A percentile compares a stretch with the other conserved stretches of the same genome.
Conservation (phyloP, 2,888 invertebrate species). For the Papilio elwesi region DNA sequence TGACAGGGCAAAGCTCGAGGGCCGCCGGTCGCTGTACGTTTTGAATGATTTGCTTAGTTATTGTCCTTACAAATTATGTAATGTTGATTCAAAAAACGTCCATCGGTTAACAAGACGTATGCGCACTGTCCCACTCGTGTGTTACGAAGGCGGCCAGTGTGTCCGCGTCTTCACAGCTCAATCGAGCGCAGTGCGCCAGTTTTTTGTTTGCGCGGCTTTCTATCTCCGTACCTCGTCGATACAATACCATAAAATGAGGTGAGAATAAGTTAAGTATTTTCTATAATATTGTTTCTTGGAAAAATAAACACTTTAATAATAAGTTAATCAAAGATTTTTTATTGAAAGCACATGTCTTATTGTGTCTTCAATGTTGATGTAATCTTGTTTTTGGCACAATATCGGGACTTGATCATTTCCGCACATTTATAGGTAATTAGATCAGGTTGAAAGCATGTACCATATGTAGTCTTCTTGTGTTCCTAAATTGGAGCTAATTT, state of each 20-base stretch:
- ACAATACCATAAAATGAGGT: conserved; percentile 29
- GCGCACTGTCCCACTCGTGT: conserved; percentile 7
- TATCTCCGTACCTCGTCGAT: conserved; percentile 9
- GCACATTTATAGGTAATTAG: too few relatives aligned
- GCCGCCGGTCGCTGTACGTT: conserved; percentile 54
- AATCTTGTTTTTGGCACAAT: too few relatives aligned
- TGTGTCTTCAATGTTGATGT: too few relatives aligned
- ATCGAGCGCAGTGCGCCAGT: conserved; percentile 33
- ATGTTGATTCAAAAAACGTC: conserved; percentile 6
- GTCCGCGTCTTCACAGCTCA: conserved; percentile 27
- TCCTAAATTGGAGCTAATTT: too few relatives aligned
- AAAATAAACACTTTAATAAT: conserved; percentile 8
- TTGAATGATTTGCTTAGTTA: conserved; percentile 47
- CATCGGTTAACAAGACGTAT: conserved; percentile 1
- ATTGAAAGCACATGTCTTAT: neutral
- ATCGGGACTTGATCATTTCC: too few relatives aligned
- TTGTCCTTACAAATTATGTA: conserved; percentile 24
- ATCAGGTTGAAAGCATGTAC: too few relatives aligned
- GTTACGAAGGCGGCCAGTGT: conserved; percentile 6
- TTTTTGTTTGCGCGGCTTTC: conserved; percentile 37
- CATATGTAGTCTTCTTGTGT: too few relatives aligned
- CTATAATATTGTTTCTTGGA: conserved; percentile 25
- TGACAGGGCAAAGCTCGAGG: conserved; percentile 58
- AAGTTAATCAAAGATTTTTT: neutral
- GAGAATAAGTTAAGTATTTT: conserved; percentile 23